Percentiles rank a stretch among this genome's conserved stretches.
Evolutionary conservation across 2,888 invertebrate genomes (phyloP).

Genomic region (Anthrax anthrax): DNA sequence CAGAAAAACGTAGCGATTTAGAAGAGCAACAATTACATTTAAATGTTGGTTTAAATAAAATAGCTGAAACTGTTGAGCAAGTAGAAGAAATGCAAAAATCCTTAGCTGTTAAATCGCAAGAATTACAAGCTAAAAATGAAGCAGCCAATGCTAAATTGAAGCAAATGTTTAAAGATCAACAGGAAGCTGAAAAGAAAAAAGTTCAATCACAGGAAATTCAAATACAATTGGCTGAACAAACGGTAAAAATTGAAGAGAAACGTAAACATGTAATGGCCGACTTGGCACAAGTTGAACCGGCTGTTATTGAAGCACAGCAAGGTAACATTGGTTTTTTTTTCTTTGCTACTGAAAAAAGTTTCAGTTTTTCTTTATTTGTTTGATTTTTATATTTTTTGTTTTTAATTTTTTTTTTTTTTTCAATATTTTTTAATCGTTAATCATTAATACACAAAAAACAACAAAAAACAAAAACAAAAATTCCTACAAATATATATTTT

Average conservation of each 20-base stretch:
- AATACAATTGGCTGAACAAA: constrained; percentile 69
- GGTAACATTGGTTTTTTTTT: constrained; percentile 40
- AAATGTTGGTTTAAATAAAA: constrained; percentile 97
- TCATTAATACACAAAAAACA: too few species aligned
- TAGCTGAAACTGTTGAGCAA: constrained; percentile 97
- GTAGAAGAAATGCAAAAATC: constrained; percentile 98
- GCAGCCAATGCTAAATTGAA: constrained; percentile 98
- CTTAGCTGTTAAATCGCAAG: constrained; percentile 88
- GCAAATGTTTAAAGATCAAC: constrained; percentile 99
- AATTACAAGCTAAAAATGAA: constrained; percentile 92
- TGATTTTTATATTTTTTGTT: too few species aligned
- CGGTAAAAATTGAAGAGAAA: constrained; percentile 85
- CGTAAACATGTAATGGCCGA: constrained; percentile 91
- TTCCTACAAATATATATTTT: too few species aligned
- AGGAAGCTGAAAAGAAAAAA: constrained; percentile 98
- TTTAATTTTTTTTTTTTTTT: too few species aligned
- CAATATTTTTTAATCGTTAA: too few species aligned
- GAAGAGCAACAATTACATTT: constrained; percentile 98
- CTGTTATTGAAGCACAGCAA: constrained; percentile 96
- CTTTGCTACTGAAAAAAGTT: too few species aligned
- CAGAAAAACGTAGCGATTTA: constrained; percentile 93
- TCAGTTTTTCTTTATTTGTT: too few species aligned
- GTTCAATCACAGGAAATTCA: constrained; percentile 96
- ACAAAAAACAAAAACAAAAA: too few species aligned
- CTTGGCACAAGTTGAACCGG: constrained; percentile 94